phyloP scores from a whole-genome alignment of 1,140 invertebrate genomes.

The Linepithema humile region DNA sequence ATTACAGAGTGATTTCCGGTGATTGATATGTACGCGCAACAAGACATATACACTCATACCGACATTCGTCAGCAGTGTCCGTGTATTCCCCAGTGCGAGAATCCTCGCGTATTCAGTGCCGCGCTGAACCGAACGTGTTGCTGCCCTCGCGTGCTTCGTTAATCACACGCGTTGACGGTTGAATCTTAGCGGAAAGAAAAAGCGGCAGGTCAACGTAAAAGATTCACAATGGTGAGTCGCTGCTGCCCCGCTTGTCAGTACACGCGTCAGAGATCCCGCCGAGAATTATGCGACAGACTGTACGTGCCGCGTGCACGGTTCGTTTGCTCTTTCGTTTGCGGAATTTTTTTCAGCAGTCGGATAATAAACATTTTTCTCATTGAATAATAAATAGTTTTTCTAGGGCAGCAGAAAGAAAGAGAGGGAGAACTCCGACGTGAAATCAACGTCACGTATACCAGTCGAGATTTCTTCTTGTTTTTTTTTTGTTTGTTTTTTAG shows the following conservation, averaged over 20 bases:
- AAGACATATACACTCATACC: not conserved
- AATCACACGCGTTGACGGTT: constrained; percentile 58
- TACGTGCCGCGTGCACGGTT: constrained; percentile 62
- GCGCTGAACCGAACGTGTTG: not conserved
- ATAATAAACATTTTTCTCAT: constrained; percentile 68
- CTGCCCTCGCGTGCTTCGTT: constrained; percentile 51
- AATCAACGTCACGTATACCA: constrained; percentile 8
- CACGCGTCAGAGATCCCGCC: not conserved
- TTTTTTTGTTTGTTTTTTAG: not conserved
- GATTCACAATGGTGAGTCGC: not conserved
- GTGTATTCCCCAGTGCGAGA: not conserved
- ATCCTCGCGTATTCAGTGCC: constrained; percentile 10
- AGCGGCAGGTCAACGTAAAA: not conserved
- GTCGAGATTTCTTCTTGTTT: constrained; percentile 1
- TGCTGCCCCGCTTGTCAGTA: constrained; percentile 10
- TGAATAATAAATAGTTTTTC: constrained; percentile 61
- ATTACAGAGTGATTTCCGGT: constrained; percentile 25
- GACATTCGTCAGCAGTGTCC: not conserved
- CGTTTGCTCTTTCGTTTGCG: constrained; percentile 67
- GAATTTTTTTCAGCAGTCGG: constrained; percentile 60
- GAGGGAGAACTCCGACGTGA: not conserved
- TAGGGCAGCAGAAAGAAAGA: not conserved
- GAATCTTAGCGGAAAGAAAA: constrained; percentile 57
- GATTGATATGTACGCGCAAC: constrained; percentile 27
- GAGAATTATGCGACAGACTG: constrained; percentile 58